A percentile compares a stretch with the other conserved stretches of the same genome.
Conservation (phyloP, 2,113 vertebrate species). For the Oncorhynchus clarkii region DNA sequence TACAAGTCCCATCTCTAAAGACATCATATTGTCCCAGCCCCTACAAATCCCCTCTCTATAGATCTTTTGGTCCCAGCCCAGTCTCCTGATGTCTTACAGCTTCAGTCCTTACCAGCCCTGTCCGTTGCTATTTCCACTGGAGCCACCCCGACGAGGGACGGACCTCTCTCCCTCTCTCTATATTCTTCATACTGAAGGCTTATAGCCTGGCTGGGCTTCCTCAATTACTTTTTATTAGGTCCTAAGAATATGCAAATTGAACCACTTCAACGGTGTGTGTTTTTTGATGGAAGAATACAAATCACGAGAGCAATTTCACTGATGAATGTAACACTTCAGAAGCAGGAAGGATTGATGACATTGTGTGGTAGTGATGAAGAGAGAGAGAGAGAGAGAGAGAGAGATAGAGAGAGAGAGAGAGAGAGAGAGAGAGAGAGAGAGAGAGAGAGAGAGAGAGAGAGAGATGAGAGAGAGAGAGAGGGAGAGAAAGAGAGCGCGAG, state of each 20-base stretch:
- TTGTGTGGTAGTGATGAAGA: slow-evolving; percentile 39
- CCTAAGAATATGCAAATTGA: slow-evolving; percentile 69
- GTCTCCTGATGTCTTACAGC: slow-evolving; percentile 7
- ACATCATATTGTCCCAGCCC: too few species aligned
- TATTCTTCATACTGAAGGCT: slow-evolving; percentile 7
- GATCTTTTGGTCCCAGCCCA: too few species aligned
- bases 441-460: too few species aligned
- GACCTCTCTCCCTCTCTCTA: neutral
- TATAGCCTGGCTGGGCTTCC: slow-evolving; percentile 17
- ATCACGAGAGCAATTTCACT: slow-evolving; percentile 71
- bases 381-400: neutral
- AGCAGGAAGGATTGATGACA: slow-evolving; percentile 66
- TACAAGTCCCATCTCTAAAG: too few species aligned
- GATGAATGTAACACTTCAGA: slow-evolving; percentile 66
- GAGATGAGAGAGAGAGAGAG: too few species aligned
- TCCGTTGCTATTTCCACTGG: slow-evolving; percentile 1
- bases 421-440: too few species aligned
- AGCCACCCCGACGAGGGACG: too few species aligned
- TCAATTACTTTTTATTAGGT: slow-evolving; percentile 63
- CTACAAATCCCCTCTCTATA: too few species aligned
- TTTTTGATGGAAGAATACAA: slow-evolving; percentile 71
- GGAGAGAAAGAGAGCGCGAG: neutral
- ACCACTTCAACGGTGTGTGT: slow-evolving; percentile 56
- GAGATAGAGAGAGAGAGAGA: neutral
- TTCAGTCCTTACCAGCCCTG: slow-evolving; percentile 11